Evolutionary conservation across 2,888 invertebrate genomes (phyloP).

Genomic region (Theodoxus fluviatilis): DNA sequence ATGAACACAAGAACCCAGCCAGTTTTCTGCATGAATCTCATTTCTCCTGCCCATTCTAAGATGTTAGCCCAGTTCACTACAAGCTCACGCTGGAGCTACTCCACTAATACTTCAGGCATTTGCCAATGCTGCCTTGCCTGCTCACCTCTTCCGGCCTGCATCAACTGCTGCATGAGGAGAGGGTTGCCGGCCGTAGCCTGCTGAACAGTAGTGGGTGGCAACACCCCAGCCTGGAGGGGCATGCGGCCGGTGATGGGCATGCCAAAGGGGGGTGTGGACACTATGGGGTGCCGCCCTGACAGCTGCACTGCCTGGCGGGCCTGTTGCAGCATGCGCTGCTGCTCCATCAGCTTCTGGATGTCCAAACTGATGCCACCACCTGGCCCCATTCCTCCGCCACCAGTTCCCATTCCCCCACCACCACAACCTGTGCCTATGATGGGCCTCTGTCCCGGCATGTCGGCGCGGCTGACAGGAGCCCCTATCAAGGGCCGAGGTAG

Average conservation of each 20-base stretch:
- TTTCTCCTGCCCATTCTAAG: too few species aligned
- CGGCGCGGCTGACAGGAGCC: too few species aligned
- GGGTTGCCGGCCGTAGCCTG: conserved; percentile 36
- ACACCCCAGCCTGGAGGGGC: conserved; percentile 41
- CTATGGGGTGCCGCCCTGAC: conserved; percentile 26
- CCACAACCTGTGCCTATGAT: too few species aligned
- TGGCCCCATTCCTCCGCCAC: too few species aligned
- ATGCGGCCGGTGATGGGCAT: conserved; percentile 49
- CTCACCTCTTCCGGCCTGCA: conserved; percentile 41
- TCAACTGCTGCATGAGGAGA: conserved; percentile 50
- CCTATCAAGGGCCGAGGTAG: too few species aligned
- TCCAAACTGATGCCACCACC: conserved; percentile 23
- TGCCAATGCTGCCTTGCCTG: not conserved
- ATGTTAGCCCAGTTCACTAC: too few species aligned
- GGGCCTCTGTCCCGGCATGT: too few species aligned
- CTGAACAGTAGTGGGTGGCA: conserved; percentile 33
- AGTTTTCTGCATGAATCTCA: too few species aligned
- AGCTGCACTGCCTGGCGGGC: conserved; percentile 6
- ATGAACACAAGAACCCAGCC: too few species aligned
- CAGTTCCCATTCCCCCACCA: too few species aligned
- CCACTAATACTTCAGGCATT: too few species aligned
- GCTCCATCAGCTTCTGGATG: conserved; percentile 23
- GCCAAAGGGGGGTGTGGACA: conserved; percentile 38
- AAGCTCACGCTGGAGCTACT: too few species aligned
- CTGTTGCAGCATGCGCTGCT: conserved; percentile 24